Conservation (phyloP, 2,113 vertebrate species). For the Pica pica region DNA sequence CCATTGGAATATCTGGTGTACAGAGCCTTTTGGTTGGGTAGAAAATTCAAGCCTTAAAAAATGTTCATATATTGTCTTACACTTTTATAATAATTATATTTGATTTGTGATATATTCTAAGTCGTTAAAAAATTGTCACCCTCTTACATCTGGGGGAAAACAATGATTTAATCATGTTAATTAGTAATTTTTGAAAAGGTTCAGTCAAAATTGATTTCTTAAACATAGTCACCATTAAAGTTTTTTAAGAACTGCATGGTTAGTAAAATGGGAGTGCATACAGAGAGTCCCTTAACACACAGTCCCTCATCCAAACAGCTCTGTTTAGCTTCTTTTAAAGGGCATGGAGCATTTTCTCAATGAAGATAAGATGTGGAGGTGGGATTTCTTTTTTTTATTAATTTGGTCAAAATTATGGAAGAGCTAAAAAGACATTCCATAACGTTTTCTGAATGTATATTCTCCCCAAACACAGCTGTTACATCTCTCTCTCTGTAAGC, state of each 20-base stretch:
- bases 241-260: rapidly evolving
- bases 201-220: not conserved
- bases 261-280: not conserved
- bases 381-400: not conserved
- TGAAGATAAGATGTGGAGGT: not conserved
- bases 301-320: not conserved
- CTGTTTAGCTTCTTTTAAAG: not conserved
- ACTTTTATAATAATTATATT: not conserved
- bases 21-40: not conserved
- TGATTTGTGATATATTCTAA: rapidly evolving
- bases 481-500: not conserved
- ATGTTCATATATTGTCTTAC: not conserved
- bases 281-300: not conserved
- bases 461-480: not conserved
- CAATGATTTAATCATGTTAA: not conserved
- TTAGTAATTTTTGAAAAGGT: not conserved
- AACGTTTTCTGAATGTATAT: not conserved
- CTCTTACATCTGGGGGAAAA: not conserved
- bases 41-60: not conserved
- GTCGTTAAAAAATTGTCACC: not conserved
- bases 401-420: not conserved
- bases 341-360: not conserved
- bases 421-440: not conserved
- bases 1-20: not conserved
- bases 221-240: not conserved